These are phyloP conservation scores for Hyposoter dolosus DNA, from an alignment of 2,888 invertebrate genomes.

Conservation along the genomic window DNA sequence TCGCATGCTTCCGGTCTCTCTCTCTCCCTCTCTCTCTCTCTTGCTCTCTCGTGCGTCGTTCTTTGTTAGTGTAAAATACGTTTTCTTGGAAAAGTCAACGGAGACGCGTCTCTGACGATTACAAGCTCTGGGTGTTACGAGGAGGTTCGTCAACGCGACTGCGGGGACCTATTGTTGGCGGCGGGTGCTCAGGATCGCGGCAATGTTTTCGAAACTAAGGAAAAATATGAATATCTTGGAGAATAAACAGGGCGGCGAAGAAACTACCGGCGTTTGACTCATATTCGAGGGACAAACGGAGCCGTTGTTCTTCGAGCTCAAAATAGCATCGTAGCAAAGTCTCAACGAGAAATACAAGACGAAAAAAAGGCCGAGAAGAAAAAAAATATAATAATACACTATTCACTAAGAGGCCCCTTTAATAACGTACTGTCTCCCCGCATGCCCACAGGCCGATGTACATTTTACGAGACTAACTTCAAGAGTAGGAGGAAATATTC, in stretches of 20 bases:
- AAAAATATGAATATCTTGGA: neutral
- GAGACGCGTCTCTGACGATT: conserved; percentile 18
- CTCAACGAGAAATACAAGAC: conserved; percentile 5
- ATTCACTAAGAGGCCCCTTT: conserved; percentile 70
- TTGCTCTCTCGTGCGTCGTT: neutral
- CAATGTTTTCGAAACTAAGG: neutral
- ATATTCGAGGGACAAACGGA: neutral
- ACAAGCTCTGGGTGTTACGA: neutral
- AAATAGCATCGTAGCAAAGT: conserved; percentile 19
- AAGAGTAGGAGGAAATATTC: conserved; percentile 25
- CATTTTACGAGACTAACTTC: conserved; percentile 20
- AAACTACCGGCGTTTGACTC: conserved; percentile 14
- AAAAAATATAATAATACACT: neutral
- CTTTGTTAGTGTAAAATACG: neutral
- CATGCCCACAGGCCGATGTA: conserved; percentile 63
- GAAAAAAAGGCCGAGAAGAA: neutral
- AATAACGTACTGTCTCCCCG: conserved; percentile 70
- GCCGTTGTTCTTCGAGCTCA: neutral
- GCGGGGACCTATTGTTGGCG: neutral
- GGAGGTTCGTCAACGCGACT: neutral
- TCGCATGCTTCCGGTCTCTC: conserved; percentile 9
- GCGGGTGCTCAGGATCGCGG: neutral
- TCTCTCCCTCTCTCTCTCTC: conserved; percentile 12
- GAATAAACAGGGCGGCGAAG: conserved; percentile 12
- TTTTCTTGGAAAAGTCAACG: conserved; percentile 37